Percentiles rank a stretch among this genome's conserved stretches.
Conservation (phyloP, 2,888 invertebrate genomes). For the Unio pictorum region DNA sequence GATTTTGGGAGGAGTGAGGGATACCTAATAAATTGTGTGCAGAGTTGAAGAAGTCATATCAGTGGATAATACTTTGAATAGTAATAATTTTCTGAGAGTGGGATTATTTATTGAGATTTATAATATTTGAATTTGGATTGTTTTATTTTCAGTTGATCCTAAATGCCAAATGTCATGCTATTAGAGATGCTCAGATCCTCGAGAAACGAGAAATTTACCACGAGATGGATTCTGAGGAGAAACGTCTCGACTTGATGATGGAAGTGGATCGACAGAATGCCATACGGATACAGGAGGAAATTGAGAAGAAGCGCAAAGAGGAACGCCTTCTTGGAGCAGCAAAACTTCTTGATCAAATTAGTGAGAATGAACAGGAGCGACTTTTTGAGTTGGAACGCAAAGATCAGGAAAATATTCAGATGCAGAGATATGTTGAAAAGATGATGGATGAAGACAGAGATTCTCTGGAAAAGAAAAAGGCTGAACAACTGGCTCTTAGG, state of each 20-base stretch:
- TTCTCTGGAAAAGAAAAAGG: conserved; percentile 59
- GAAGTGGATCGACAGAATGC: conserved; percentile 70
- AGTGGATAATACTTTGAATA: no score
- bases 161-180: conserved; percentile 72
- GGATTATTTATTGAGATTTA: no score
- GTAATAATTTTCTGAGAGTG: no score
- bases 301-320: conserved; percentile 66
- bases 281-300: conserved; percentile 69
- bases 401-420: conserved; percentile 70
- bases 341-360: conserved; percentile 70
- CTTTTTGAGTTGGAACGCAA: conserved; percentile 69
- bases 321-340: conserved; percentile 67
- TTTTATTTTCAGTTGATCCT: conserved; percentile 64
- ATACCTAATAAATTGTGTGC: no score
- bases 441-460: conserved; percentile 69
- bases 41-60: no score
- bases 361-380: conserved; percentile 67
- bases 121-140: no score
- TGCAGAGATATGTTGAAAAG: conserved; percentile 70
- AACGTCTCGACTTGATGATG: conserved; percentile 71
- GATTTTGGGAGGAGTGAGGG: no score
- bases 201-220: conserved; percentile 68
- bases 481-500: conserved; percentile 58
- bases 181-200: conserved; percentile 71
- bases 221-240: conserved; percentile 69